Evolutionary conservation across 1,140 invertebrate species (phyloP).

Genomic region (Drosophila melanogaster): Release_6_plus_ISO1_MT NT_033779.5:2913001-2913500

Average conservation of each 20-base stretch:
- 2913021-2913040: constrained; percentile 5
- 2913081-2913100: constrained; percentile 64
- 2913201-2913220: constrained; percentile 33
- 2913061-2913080: constrained; percentile 31
- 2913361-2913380: constrained; percentile 68
- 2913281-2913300: constrained; percentile 41
- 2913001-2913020: constrained; percentile 12
- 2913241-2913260: constrained; percentile 14
- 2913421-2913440: constrained; percentile 58
- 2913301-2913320: constrained; percentile 3
- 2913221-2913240: constrained; percentile 34
- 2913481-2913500: constrained; percentile 36
- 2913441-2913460: constrained; percentile 61
- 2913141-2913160: constrained; percentile 15
- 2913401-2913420: constrained; percentile 43
- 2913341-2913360: constrained; percentile 22
- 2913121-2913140: constrained; percentile 61
- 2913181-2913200: constrained; percentile 25
- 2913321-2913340: not conserved
- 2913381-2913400: constrained; percentile 37
- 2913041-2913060: constrained; percentile 22
- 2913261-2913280: constrained; percentile 39
- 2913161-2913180: constrained; percentile 9
- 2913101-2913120: constrained; percentile 70
- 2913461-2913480: constrained; percentile 37